phyloP scores from a whole-genome alignment of 2,797 vertebrate species.

The Anabas testudineus region DNA sequence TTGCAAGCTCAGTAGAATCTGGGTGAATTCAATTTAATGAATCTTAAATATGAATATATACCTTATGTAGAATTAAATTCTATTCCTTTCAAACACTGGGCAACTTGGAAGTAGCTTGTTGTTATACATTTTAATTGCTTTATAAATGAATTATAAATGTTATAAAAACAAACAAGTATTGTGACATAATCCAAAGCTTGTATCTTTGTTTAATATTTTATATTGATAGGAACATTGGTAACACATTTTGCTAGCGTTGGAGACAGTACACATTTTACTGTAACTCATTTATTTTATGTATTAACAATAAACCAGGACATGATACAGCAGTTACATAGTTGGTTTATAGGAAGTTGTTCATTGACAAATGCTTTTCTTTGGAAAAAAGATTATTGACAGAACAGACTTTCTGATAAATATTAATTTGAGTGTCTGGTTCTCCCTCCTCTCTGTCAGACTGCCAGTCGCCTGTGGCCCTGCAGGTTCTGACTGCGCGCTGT shows the following conservation, averaged over 20 bases:
- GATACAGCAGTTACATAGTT: too few species aligned
- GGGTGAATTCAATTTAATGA: too few species aligned
- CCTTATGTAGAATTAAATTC: background rate
- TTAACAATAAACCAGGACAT: too few species aligned
- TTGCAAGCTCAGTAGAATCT: too few species aligned
- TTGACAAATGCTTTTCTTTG: background rate
- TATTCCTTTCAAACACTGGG: background rate
- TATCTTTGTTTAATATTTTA: background rate
- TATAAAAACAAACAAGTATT: too few species aligned
- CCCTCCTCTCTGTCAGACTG: conserved; percentile 81
- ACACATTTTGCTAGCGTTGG: background rate
- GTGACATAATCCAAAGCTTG: too few species aligned
- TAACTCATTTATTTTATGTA: too few species aligned
- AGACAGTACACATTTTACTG: too few species aligned
- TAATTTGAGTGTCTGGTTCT: background rate
- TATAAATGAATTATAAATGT: background rate
- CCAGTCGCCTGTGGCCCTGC: conserved; percentile 86
- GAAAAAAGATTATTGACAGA: background rate
- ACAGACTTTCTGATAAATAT: too few species aligned
- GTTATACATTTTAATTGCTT: background rate
- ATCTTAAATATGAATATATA: background rate
- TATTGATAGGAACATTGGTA: background rate
- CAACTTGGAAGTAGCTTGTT: too few species aligned
- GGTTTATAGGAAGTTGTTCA: too few species aligned
- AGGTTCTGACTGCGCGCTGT: conserved; percentile 87